A percentile compares a stretch with the other conserved stretches of the same genome.
Evolutionary conservation across 1,140 invertebrate species (phyloP).

Genomic region (Drosophila ohnishii): DNA sequence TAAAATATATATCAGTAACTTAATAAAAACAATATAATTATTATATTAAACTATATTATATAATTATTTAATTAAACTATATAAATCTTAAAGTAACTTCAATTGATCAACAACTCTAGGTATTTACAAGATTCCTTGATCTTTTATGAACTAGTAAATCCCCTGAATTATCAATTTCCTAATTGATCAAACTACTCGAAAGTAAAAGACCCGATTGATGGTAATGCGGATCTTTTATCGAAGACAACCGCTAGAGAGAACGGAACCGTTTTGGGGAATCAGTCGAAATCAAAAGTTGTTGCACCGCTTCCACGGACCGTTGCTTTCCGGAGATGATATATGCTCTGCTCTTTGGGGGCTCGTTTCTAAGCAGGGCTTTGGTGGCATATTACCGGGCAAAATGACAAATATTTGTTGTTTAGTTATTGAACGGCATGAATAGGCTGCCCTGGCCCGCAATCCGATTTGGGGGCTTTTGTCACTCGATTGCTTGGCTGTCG

Average conservation of each 20-base stretch:
- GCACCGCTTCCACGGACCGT: slow-evolving; percentile 50
- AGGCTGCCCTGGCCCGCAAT: slow-evolving; percentile 67
- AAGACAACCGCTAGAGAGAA: slow-evolving; percentile 64
- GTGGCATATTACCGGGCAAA: slow-evolving; percentile 63
- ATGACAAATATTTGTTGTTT: slow-evolving; percentile 79
- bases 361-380: slow-evolving; percentile 48
- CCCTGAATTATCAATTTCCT: slow-evolving; percentile 1
- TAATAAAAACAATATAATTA: neutral
- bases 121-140: neutral
- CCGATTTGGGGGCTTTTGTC: slow-evolving; percentile 78
- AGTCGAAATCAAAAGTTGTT: slow-evolving; percentile 73
- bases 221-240: slow-evolving; percentile 10
- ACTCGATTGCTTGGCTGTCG: slow-evolving; percentile 69
- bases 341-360: slow-evolving; percentile 22
- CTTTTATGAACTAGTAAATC: neutral
- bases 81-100: neutral
- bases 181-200: slow-evolving; percentile 8
- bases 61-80: neutral
- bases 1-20: no score
- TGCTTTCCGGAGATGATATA: slow-evolving; percentile 9
- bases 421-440: slow-evolving; percentile 73
- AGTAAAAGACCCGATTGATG: neutral
- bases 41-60: no score
- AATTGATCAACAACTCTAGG: neutral
- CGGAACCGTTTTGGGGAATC: slow-evolving; percentile 27